These are phyloP conservation scores for Mohoua ochrocephala DNA, from an alignment of 2,113 vertebrate genomes.

Conservation along the genomic window DNA sequence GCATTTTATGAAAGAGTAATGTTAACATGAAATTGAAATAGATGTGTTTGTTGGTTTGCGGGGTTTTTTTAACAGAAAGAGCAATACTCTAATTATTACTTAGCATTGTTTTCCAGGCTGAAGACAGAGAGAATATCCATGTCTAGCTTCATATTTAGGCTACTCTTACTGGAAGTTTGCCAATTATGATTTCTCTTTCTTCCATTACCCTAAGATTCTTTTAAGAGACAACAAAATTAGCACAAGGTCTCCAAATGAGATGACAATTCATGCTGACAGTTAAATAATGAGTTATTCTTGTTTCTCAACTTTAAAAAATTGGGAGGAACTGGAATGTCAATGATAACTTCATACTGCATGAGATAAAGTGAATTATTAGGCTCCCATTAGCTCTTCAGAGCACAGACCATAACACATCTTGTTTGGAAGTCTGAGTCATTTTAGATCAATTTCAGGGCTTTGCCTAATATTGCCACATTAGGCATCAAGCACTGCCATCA, in stretches of 20 bases:
- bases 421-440: background rate
- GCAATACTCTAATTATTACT: background rate
- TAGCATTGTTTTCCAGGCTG: background rate
- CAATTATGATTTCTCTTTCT: background rate
- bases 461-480: background rate
- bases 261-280: background rate
- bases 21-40: background rate
- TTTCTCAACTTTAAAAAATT: background rate
- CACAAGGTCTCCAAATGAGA: background rate
- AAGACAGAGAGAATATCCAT: background rate
- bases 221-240: background rate
- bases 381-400: background rate
- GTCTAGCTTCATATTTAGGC: background rate
- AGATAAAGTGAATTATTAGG: background rate
- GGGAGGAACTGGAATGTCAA: background rate
- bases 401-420: background rate
- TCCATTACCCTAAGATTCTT: background rate
- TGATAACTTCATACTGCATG: background rate
- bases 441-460: background rate
- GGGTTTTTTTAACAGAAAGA: background rate
- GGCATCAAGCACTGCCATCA: background rate
- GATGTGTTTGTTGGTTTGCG: background rate
- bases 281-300: background rate
- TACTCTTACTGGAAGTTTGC: background rate
- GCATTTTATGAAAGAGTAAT: background rate